Conservation (phyloP, 2,113 vertebrate genomes). For the Malurus cyaneus region DNA sequence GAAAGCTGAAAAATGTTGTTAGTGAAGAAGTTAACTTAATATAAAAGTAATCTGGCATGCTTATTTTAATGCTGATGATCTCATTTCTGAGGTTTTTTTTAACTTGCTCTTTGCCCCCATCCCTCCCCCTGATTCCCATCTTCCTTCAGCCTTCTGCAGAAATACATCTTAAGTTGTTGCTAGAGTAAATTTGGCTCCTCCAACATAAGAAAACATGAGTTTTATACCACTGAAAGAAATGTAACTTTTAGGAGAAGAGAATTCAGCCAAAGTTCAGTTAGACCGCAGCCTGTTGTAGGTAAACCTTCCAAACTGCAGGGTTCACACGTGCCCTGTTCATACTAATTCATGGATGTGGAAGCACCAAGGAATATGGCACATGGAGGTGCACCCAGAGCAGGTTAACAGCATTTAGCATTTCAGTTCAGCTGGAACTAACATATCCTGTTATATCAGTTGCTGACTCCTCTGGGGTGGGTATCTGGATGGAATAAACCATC, state of each 20-base stretch:
- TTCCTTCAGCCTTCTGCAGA: not conserved
- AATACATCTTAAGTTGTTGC: not conserved
- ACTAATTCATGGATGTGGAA: not conserved
- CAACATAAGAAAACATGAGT: not conserved
- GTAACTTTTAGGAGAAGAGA: not conserved
- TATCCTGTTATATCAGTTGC: not conserved
- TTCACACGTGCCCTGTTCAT: rapidly evolving
- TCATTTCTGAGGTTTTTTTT: not conserved
- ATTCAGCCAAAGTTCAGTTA: not conserved
- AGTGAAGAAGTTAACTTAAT: not conserved
- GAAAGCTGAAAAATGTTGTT: not conserved
- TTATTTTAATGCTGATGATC: not conserved
- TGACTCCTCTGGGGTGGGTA: not conserved
- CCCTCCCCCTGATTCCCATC: not conserved
- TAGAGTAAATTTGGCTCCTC: not conserved
- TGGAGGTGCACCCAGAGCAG: not conserved
- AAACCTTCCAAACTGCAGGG: not conserved
- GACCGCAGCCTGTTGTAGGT: not conserved
- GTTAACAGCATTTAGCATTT: not conserved
- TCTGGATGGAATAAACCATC: not conserved
- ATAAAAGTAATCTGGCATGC: not conserved
- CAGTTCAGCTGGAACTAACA: not conserved
- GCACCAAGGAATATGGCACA: rapidly evolving
- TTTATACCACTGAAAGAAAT: not conserved
- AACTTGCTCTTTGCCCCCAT: not conserved